Evolutionary conservation across 2,888 invertebrate genomes (phyloP).

Genomic region (Portevinia maculata): DNA sequence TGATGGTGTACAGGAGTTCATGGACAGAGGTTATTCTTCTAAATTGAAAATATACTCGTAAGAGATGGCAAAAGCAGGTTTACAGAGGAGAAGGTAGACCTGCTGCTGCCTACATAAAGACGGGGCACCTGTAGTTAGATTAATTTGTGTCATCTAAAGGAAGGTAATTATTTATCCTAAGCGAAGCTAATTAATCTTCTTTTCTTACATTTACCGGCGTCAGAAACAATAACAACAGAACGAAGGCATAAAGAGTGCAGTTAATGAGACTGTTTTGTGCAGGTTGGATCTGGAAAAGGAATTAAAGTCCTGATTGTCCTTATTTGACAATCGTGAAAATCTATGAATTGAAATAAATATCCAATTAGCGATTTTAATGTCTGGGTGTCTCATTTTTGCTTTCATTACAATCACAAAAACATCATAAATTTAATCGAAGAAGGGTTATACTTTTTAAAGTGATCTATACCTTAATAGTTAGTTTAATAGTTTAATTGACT

Average conservation of each 20-base stretch:
- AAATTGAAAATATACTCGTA: slow-evolving; percentile 40
- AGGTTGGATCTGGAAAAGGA: slow-evolving; percentile 8
- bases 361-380: too few relatives aligned
- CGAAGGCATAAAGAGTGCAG: slow-evolving; percentile 39
- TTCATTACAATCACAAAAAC: too few relatives aligned
- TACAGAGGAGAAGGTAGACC: slow-evolving; percentile 21
- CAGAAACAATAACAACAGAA: slow-evolving; percentile 60
- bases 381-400: too few relatives aligned
- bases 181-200: slow-evolving; percentile 69
- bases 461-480: too few relatives aligned
- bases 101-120: slow-evolving; percentile 24
- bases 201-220: slow-evolving; percentile 47
- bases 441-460: too few relatives aligned
- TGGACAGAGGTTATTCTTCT: slow-evolving; percentile 51
- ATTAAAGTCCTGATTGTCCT: slow-evolving; percentile 8
- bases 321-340: too few relatives aligned
- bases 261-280: slow-evolving; percentile 51
- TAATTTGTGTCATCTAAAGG: slow-evolving; percentile 51
- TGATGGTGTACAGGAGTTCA: slow-evolving; percentile 24
- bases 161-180: slow-evolving; percentile 69
- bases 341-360: too few relatives aligned
- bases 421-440: too few relatives aligned
- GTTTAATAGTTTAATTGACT: too few relatives aligned
- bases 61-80: slow-evolving; percentile 1
- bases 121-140: slow-evolving; percentile 28